Base-by-base conservation (phyloP, 2,888 invertebrate genomes). In the Epistrophe grossulariae region DNA sequence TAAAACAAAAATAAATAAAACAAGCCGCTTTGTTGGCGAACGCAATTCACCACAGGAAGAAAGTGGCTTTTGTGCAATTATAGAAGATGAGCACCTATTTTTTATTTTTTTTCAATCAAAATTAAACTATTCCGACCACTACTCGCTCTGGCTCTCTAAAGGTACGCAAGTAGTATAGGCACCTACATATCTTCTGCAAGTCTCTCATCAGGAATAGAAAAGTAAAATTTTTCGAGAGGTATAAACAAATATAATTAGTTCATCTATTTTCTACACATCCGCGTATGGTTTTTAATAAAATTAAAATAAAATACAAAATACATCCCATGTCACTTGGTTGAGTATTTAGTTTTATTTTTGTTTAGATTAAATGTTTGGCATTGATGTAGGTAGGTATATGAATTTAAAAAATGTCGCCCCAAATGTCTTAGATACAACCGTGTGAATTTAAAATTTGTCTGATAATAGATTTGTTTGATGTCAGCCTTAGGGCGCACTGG, bases 241-340 rank as follows among this genome's bases (percentile, higher is more conserved):
- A 68, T 48, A 74, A 31, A 73, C 73, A 73, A 79, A 60, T 74
- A 68, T 52, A 76, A 74, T 81, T 76, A 70, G 80, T 74, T 45
- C 76, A 70, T 81, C 80, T 81, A 74, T 81, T 81, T 81, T 76
- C 80, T 81, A 59, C 35, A 60, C 52, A 45, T 66, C 66, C 66
- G 66, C 40, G 59, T 66, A 55, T 8, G 0, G 19, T 43, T 64
- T 48, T 45, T 45, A 66, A 74, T n/a, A 50, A 57, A 79, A 57
- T 15, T 24, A 7, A 57, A 57, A 57, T 57, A n/a, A 55, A 31
- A 57, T 57, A 57, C 9, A 10, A 31, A 35, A 35, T 17, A 59
- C 57, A 59, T n/a, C 0, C 57, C 17, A 59, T 10, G 10, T 35
- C 10, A 17, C 5, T 35, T 59, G 31, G 35, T 35, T 35, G 11